Percentiles rank a stretch among this genome's conserved stretches.
Conservation (phyloP, 2,797 vertebrate species). For the Clamator glandarius region DNA sequence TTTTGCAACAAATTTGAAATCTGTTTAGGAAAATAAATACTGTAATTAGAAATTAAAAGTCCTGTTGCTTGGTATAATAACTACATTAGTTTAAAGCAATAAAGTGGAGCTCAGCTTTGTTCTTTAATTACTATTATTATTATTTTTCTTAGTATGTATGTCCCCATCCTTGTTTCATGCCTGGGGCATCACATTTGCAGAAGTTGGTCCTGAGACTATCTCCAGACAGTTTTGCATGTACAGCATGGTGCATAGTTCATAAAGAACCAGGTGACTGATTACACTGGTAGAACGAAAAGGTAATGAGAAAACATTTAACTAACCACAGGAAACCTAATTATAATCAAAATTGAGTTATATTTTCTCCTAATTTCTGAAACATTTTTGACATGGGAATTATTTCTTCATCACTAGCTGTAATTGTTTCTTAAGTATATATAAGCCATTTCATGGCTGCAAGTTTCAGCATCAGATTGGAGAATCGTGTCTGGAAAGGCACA, state of each 20-base stretch:
- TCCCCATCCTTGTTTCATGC: constrained; percentile 27
- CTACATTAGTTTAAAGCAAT: constrained; percentile 51
- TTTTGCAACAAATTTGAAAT: constrained; percentile 62
- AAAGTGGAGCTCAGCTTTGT: constrained; percentile 39
- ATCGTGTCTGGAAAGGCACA: background rate
- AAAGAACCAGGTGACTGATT: constrained; percentile 57
- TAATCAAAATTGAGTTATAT: constrained; percentile 11
- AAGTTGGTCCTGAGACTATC: background rate
- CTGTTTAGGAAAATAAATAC: constrained; percentile 63
- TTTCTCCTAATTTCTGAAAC: constrained; percentile 43
- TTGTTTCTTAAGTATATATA: constrained; percentile 35
- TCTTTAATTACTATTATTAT: constrained; percentile 58
- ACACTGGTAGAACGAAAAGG: background rate
- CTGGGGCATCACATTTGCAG: constrained; percentile 34
- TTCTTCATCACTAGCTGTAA: constrained; percentile 41
- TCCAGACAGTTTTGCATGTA: background rate
- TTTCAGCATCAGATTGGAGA: background rate
- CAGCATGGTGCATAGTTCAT: background rate
- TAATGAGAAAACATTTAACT: constrained; percentile 69
- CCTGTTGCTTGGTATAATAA: constrained; percentile 44
- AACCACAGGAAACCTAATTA: constrained; percentile 54
- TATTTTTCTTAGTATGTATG: background rate
- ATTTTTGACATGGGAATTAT: constrained; percentile 39
- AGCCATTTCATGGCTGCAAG: background rate
- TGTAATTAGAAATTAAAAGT: constrained; percentile 58